Evolutionary conservation across 2,113 vertebrate genomes (phyloP).

Genomic region (Toxotes jaculatrix): DNA sequence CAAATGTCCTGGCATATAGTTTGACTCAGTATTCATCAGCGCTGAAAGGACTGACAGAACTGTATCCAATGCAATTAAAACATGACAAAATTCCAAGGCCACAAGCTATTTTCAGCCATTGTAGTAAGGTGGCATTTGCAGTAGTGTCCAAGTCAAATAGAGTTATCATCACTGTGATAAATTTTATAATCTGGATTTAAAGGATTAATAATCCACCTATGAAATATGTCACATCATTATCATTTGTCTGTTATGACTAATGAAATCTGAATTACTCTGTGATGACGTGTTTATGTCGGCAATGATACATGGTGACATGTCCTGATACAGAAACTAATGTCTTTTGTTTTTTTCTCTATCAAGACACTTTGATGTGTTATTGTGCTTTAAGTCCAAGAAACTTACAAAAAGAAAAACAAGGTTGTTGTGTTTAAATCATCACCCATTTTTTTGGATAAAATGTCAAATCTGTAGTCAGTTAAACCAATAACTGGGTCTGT

Average conservation of each 20-base stretch:
- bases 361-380: neutral
- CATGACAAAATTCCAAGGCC: constrained; percentile 24
- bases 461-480: neutral
- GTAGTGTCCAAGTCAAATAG: constrained; percentile 19
- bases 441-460: neutral
- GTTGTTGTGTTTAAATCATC: neutral
- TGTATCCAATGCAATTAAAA: constrained; percentile 58
- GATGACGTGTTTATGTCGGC: constrained; percentile 16
- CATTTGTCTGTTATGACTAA: constrained; percentile 21
- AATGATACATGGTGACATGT: neutral
- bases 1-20: constrained; percentile 39
- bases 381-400: neutral
- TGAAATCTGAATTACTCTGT: constrained; percentile 10
- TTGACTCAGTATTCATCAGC: constrained; percentile 10
- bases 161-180: constrained; percentile 8
- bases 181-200: constrained; percentile 60
- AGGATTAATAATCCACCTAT: constrained; percentile 40
- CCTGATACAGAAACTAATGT: neutral
- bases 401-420: neutral
- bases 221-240: constrained; percentile 23
- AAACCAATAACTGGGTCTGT: neutral
- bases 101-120: constrained; percentile 53
- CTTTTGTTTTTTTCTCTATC: neutral
- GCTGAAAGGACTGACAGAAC: constrained; percentile 46
- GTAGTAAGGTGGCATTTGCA: constrained; percentile 29